phyloP scores from a whole-genome alignment of 2,113 vertebrate species.

The Passer montanus region DNA sequence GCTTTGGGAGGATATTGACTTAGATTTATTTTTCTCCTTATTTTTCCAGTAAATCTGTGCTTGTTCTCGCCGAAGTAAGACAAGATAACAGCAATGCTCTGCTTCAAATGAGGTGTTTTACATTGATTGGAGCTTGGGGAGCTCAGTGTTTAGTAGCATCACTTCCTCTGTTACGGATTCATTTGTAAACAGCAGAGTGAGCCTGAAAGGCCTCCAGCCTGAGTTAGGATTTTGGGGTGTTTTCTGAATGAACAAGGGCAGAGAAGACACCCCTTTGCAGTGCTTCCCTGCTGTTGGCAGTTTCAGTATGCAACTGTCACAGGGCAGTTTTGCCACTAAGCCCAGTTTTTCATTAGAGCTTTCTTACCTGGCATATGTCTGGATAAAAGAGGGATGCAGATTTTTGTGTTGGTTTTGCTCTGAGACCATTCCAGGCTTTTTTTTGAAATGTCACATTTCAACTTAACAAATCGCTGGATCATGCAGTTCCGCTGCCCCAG shows the following conservation, averaged over 20 bases:
- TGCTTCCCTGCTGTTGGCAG: neutral
- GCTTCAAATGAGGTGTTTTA: neutral
- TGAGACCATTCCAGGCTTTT: neutral
- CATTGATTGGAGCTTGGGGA: neutral
- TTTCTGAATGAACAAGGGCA: neutral
- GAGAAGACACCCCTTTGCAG: neutral
- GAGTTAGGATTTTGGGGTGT: neutral
- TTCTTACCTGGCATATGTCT: neutral
- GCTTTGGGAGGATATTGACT: neutral
- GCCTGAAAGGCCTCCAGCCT: neutral
- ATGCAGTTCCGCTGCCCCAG: neutral
- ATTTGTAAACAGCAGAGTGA: neutral
- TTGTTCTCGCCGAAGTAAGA: rapidly evolving
- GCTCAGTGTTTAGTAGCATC: neutral
- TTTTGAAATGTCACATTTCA: constrained; percentile 21
- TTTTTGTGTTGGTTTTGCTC: neutral
- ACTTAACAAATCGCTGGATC: neutral
- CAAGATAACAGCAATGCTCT: neutral
- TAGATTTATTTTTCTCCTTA: neutral
- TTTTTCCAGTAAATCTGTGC: neutral
- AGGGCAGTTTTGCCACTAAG: neutral
- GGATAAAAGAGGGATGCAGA: neutral
- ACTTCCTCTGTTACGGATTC: neutral
- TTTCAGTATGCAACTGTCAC: neutral
- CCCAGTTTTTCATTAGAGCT: neutral